A percentile compares a stretch with the other conserved stretches of the same genome.
These are phyloP conservation scores for Epinephelus awoara DNA, from an alignment of 2,797 vertebrate genomes.

Conservation along the genomic window DNA sequence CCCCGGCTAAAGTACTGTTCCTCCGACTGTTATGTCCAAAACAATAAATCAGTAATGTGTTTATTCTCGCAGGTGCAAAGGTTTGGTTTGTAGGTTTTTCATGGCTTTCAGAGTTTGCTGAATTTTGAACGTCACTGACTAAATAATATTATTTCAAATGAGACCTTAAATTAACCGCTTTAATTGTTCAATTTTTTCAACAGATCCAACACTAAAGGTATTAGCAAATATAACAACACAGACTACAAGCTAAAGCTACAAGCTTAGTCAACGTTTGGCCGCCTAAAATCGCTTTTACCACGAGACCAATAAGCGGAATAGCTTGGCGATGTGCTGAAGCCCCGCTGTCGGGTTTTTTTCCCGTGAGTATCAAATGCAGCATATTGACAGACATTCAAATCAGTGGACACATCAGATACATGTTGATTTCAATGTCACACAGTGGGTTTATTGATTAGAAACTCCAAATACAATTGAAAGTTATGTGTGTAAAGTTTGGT, in stretches of 20 bases:
- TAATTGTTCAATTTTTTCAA: neutral
- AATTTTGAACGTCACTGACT: neutral
- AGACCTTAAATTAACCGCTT: neutral
- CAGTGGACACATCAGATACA: accelerated
- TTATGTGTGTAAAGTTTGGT: neutral
- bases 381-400: neutral
- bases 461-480: neutral
- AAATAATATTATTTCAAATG: accelerated
- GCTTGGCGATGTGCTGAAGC: neutral
- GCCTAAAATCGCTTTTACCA: neutral
- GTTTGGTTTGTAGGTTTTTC: accelerated
- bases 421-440: neutral
- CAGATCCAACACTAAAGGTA: neutral
- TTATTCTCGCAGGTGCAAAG: accelerated
- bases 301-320: neutral
- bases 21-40: accelerated
- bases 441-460: neutral
- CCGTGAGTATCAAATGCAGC: neutral
- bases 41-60: no score
- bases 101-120: neutral
- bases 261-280: neutral
- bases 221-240: neutral
- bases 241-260: neutral
- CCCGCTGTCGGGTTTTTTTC: neutral
- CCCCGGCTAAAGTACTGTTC: neutral